Evolutionary conservation across 2,888 invertebrate species (phyloP).

Genomic region (Celastrina argiolus): DNA sequence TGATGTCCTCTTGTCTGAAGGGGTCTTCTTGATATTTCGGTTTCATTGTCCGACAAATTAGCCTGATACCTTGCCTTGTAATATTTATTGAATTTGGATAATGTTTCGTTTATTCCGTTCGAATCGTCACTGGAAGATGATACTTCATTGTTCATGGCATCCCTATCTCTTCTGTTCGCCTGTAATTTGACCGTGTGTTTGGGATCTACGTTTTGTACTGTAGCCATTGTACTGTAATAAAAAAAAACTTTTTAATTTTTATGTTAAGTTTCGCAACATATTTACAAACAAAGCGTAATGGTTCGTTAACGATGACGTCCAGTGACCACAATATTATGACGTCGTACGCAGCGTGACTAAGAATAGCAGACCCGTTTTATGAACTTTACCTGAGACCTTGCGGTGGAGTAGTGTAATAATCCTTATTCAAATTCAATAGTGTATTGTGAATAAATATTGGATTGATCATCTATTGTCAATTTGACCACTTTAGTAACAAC

Average conservation of each 20-base stretch:
- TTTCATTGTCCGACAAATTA: conserved; percentile 55
- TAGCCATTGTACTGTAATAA: conserved; percentile 44
- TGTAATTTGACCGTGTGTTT: conserved; percentile 35
- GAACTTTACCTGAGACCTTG: neutral
- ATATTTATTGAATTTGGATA: conserved; percentile 47
- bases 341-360: neutral
- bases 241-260: conserved; percentile 10
- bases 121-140: conserved; percentile 59
- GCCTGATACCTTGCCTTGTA: conserved; percentile 54
- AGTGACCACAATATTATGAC: conserved; percentile 1
- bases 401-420: neutral
- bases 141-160: conserved; percentile 60
- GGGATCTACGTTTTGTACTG: conserved; percentile 48
- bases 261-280: neutral
- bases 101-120: conserved; percentile 29
- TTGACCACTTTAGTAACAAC: neutral
- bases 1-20: conserved; percentile 46
- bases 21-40: conserved; percentile 38
- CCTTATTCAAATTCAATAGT: neutral
- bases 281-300: conserved; percentile 9
- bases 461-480: neutral
- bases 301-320: neutral
- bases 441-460: neutral
- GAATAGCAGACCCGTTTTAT: neutral
- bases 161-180: conserved; percentile 35